These are phyloP conservation scores for Euphonia xanthogaster DNA, from an alignment of 2,797 vertebrate genomes.

Conservation along the genomic window DNA sequence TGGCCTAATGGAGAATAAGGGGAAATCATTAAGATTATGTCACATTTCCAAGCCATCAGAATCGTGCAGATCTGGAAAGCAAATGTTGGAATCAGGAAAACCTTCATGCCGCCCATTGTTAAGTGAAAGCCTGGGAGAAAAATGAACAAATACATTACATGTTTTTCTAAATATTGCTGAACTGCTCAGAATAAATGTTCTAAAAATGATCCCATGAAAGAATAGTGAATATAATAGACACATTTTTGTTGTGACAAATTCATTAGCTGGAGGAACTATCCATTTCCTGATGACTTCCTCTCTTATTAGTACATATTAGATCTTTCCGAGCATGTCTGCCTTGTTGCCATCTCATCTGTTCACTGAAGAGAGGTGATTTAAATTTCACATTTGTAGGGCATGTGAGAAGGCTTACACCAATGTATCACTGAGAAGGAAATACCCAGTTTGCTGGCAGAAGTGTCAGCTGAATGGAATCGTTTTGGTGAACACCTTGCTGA, in stretches of 20 bases:
- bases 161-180: conserved; percentile 21
- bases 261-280: neutral
- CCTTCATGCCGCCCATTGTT: conserved; percentile 21
- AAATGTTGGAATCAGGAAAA: conserved; percentile 53
- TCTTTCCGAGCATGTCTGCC: neutral
- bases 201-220: conserved; percentile 16
- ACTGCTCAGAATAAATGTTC: conserved; percentile 2
- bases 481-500: neutral
- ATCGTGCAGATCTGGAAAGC: conserved; percentile 19
- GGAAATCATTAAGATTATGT: conserved; percentile 48
- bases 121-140: conserved; percentile 33
- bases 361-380: neutral
- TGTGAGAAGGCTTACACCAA: neutral
- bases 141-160: conserved; percentile 1
- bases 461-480: neutral
- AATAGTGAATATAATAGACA: neutral
- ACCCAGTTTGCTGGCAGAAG: neutral
- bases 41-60: neutral
- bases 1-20: conserved; percentile 6
- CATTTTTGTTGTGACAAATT: neutral
- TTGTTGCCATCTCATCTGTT: neutral
- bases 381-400: neutral
- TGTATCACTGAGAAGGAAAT: neutral
- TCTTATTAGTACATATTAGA: neutral
- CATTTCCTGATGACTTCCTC: neutral